A percentile compares a stretch with the other conserved stretches of the same genome.
These are phyloP conservation scores for Margaritifera margaritifera DNA, from an alignment of 2,888 invertebrate genomes.

Conservation along the genomic window DNA sequence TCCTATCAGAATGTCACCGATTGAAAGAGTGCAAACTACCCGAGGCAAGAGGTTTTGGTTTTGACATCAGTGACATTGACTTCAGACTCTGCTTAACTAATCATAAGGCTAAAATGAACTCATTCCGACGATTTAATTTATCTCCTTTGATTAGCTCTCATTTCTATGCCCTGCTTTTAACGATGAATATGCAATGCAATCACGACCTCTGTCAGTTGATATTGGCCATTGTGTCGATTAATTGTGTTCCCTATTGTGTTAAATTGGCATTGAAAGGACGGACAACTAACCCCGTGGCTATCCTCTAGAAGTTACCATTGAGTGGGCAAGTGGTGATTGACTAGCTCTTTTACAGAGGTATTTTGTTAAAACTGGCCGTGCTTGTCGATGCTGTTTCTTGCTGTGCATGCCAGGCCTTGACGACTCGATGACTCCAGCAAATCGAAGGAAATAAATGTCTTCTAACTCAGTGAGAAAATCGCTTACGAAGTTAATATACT, in stretches of 20 bases:
- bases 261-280: constrained; percentile 46
- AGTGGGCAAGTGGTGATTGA: constrained; percentile 28
- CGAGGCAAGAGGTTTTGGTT: too few species aligned
- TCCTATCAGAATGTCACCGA: too few species aligned
- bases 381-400: too few species aligned
- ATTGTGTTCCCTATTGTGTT: constrained; percentile 48
- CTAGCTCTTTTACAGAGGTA: constrained; percentile 22
- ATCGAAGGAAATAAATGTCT: too few species aligned
- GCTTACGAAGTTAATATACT: too few species aligned
- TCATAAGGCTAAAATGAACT: constrained; percentile 15
- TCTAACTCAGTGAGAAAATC: too few species aligned
- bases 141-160: constrained; percentile 40
- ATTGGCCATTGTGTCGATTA: constrained; percentile 41
- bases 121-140: constrained; percentile 39
- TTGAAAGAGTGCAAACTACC: too few species aligned
- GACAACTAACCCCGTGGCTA: constrained; percentile 31
- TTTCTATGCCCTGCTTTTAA: constrained; percentile 35
- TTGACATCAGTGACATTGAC: too few species aligned
- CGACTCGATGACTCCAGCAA: too few species aligned
- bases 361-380: constrained; percentile 20
- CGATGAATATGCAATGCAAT: constrained; percentile 31
- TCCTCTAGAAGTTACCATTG: constrained; percentile 18
- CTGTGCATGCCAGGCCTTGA: too few species aligned
- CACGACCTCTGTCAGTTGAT: constrained; percentile 36
- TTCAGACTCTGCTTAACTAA: background rate